Conservation (phyloP, 2,888 invertebrate genomes). For the Melanargia galathea region DNA sequence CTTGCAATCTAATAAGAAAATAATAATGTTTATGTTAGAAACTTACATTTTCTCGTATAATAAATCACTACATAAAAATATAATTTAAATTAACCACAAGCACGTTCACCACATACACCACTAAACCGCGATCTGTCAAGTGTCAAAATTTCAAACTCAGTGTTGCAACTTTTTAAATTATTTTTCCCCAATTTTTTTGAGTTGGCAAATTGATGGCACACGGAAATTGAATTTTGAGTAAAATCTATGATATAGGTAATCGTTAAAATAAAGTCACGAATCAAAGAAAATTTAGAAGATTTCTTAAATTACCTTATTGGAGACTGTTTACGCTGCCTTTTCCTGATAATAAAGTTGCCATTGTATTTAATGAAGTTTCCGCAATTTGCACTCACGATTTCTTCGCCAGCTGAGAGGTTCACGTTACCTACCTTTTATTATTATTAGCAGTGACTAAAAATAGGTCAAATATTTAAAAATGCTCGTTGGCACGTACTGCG, state of each 20-base stretch:
- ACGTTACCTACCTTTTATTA: conserved; percentile 79
- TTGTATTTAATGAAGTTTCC: conserved; percentile 47
- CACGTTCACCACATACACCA: conserved; percentile 75
- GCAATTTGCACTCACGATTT: conserved; percentile 49
- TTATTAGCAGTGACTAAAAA: conserved; percentile 79
- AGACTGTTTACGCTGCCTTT: neutral
- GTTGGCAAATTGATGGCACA: neutral
- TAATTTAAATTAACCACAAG: conserved; percentile 63
- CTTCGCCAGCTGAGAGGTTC: conserved; percentile 71
- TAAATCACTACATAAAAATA: conserved; percentile 71
- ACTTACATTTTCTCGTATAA: conserved; percentile 64
- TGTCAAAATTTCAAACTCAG: conserved; percentile 45
- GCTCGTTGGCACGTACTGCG: conserved; percentile 69
- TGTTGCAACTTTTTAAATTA: conserved; percentile 53
- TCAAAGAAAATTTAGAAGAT: neutral
- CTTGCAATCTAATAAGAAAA: conserved; percentile 42
- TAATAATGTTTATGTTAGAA: conserved; percentile 62
- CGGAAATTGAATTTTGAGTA: neutral
- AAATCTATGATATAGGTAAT: neutral
- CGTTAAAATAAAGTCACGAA: neutral
- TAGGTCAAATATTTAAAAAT: conserved; percentile 80
- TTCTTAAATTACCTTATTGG: neutral
- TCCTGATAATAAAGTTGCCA: conserved; percentile 50
- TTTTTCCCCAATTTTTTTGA: conserved; percentile 19
- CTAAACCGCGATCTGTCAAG: conserved; percentile 74